A percentile compares a stretch with the other conserved stretches of the same genome.
Evolutionary conservation across 2,888 invertebrate genomes (phyloP).

Genomic region (Tiliacea citrago): DNA sequence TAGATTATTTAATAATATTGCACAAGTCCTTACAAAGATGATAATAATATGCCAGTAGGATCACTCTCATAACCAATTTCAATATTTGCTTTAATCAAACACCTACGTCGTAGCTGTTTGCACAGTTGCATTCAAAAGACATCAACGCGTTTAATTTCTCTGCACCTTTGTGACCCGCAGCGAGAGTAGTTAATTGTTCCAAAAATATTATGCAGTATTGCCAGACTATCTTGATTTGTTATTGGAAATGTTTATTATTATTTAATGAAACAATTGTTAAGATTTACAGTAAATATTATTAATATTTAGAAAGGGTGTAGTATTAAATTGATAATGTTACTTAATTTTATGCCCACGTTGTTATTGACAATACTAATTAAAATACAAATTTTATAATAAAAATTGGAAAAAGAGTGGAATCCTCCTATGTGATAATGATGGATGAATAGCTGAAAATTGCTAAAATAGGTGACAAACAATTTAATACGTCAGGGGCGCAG

Average conservation of each 20-base stretch:
- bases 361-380: not conserved
- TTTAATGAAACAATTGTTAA: not conserved
- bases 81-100: not conserved
- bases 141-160: constrained; percentile 43
- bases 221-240: not conserved
- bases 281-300: not conserved
- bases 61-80: not conserved
- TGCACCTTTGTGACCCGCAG: not conserved
- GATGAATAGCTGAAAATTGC: not conserved
- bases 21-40: not conserved
- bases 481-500: not conserved
- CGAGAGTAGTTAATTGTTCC: not conserved
- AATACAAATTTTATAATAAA: not conserved
- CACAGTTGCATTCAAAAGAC: constrained; percentile 43
- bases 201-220: not conserved
- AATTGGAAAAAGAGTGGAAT: not conserved
- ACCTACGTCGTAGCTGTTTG: not conserved
- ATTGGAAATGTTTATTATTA: not conserved
- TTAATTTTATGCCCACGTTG: not conserved
- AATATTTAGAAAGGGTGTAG: not conserved
- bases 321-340: not conserved
- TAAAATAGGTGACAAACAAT: not conserved
- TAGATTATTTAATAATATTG: not conserved
- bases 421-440: not conserved
- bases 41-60: not conserved